Percentiles rank a stretch among this genome's conserved stretches.
Evolutionary conservation across 2,797 vertebrate genomes (phyloP).

Genomic region (Sebastes melanostomus): DNA sequence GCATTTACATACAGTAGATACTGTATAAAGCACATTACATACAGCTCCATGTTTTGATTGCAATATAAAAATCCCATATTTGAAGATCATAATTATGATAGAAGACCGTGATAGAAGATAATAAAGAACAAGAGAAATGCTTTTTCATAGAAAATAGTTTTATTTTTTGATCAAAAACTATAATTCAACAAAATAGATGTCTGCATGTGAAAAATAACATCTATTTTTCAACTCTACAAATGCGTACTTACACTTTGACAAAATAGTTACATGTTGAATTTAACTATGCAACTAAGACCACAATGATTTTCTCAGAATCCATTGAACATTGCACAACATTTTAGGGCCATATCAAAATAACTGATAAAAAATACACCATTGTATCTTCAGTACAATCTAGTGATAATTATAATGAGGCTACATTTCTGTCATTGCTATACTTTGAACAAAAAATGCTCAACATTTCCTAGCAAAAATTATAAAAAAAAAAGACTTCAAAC

Average conservation of each 20-base stretch:
- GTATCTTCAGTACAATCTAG: slow-evolving; percentile 46
- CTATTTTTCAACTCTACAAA: slow-evolving; percentile 52
- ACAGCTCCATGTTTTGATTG: background rate
- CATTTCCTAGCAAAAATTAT: slow-evolving; percentile 33
- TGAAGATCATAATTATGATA: background rate
- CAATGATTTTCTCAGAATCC: slow-evolving; percentile 56
- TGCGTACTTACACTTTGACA: slow-evolving; percentile 20
- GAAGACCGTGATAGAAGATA: background rate
- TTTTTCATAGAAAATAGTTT: slow-evolving; percentile 63
- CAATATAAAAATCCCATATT: background rate
- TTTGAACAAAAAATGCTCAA: slow-evolving; percentile 64
- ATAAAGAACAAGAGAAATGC: background rate
- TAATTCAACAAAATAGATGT: slow-evolving; percentile 65
- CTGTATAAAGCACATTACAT: background rate
- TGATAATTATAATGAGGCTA: slow-evolving; percentile 43
- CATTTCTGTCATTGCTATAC: slow-evolving; percentile 22
- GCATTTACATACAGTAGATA: background rate
- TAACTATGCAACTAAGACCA: slow-evolving; percentile 30
- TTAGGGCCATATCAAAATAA: slow-evolving; percentile 69
- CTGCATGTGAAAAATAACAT: slow-evolving; percentile 57
- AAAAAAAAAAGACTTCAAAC: slow-evolving; percentile 36
- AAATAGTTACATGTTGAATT: slow-evolving; percentile 43
- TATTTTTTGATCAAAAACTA: slow-evolving; percentile 67
- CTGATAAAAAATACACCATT: slow-evolving; percentile 61
- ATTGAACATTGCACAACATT: slow-evolving; percentile 72